These are phyloP conservation scores for Clarias fuscus DNA, from an alignment of 2,797 vertebrate genomes.

Conservation along the genomic window DNA sequence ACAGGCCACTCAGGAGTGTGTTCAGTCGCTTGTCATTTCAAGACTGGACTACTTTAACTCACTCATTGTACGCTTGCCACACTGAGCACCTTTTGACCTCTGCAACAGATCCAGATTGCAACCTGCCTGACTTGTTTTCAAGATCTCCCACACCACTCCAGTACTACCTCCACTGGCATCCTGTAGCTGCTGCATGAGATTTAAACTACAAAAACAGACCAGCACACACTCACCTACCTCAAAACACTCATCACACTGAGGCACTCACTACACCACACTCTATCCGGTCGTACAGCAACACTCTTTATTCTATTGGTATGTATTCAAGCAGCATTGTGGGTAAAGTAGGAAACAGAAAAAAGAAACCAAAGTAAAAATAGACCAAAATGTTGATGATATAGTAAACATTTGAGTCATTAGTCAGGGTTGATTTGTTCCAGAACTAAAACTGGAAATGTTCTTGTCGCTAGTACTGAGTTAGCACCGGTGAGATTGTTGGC, in stretches of 20 bases:
- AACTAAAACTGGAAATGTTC: neutral
- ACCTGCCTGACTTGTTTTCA: neutral
- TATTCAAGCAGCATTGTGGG: neutral
- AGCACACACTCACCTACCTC: too few species aligned
- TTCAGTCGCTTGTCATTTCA: neutral
- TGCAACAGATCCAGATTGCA: neutral
- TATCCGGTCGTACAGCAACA: too few species aligned
- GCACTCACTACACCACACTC: too few species aligned
- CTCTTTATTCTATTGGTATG: neutral
- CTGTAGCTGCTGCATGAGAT: neutral
- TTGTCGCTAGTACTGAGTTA: neutral
- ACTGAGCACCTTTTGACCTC: neutral
- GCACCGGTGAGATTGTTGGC: neutral
- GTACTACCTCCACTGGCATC: neutral
- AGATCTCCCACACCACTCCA: neutral
- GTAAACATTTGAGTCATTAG: neutral
- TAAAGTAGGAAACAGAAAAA: neutral
- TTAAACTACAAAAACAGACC: too few species aligned
- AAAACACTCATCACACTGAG: too few species aligned
- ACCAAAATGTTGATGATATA: neutral
- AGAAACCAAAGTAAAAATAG: neutral
- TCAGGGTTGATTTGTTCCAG: neutral
- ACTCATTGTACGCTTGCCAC: neutral
- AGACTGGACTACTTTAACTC: neutral
- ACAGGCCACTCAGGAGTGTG: neutral